These are phyloP conservation scores for Sarcophaga subvicina DNA, from an alignment of 2,888 invertebrate species.

Conservation along the genomic window DNA sequence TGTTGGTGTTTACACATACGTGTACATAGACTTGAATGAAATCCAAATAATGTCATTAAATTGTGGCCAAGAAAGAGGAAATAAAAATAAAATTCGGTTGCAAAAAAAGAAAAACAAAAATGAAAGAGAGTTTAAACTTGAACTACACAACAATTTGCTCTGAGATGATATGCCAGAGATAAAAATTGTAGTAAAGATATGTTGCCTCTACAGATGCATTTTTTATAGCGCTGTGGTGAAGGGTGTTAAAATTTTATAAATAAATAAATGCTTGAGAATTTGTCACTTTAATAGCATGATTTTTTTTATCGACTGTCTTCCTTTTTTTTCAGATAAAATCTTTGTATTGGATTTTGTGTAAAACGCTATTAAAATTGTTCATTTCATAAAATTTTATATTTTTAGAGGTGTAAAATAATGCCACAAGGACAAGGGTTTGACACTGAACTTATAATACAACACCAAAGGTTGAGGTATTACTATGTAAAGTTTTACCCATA, in stretches of 20 bases:
- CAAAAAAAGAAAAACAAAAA: constrained; percentile 1
- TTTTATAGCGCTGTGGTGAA: constrained; percentile 1
- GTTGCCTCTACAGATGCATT: neutral
- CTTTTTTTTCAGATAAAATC: constrained; percentile 16
- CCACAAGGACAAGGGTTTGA: no score
- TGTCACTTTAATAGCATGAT: neutral
- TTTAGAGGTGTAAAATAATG: no score
- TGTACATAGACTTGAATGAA: constrained; percentile 36
- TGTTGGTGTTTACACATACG: neutral
- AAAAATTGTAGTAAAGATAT: neutral
- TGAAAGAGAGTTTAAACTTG: neutral
- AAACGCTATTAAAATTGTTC: no score
- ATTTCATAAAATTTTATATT: no score
- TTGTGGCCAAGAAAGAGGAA: constrained; percentile 42
- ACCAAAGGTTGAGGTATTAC: no score
- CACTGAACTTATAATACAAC: no score
- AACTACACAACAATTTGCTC: neutral
- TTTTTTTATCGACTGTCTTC: constrained; percentile 1
- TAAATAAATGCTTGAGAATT: constrained; percentile 42
- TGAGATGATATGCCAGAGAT: no score
- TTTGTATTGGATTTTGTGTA: neutral
- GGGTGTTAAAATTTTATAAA: constrained; percentile 55
- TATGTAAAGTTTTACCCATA: no score
- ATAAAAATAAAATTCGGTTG: neutral
- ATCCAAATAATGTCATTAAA: constrained; percentile 62